Percentiles rank a stretch among this genome's conserved stretches.
Evolutionary conservation across 2,888 invertebrate species (phyloP).

Genomic region (Epistrophella euchroma): DNA sequence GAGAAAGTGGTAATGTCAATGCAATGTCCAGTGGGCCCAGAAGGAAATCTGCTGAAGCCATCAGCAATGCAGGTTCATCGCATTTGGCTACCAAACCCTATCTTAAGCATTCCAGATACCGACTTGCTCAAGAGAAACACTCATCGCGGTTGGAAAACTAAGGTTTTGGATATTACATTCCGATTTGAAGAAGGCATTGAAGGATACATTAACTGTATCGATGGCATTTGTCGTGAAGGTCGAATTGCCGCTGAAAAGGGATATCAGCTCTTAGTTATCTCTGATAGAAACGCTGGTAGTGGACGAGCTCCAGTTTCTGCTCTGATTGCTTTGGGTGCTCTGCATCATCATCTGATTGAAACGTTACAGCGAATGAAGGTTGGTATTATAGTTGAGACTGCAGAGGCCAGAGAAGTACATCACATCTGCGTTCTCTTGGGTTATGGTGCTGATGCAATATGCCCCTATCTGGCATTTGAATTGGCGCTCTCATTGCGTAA

Average conservation of each 20-base stretch:
- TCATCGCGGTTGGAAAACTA: slow-evolving; percentile 94
- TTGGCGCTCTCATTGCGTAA: slow-evolving; percentile 93
- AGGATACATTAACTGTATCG: slow-evolving; percentile 92
- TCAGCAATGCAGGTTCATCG: slow-evolving; percentile 94
- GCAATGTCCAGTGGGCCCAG: slow-evolving; percentile 98
- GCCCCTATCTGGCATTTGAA: slow-evolving; percentile 98
- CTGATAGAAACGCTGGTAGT: slow-evolving; percentile 89
- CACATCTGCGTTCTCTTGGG: slow-evolving; percentile 97
- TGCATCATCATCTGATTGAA: slow-evolving; percentile 98
- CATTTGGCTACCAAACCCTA: slow-evolving; percentile 96
- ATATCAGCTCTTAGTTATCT: slow-evolving; percentile 93
- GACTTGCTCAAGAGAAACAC: slow-evolving; percentile 93
- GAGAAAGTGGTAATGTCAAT: slow-evolving; percentile 99
- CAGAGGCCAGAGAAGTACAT: slow-evolving; percentile 97
- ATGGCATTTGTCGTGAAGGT: slow-evolving; percentile 92
- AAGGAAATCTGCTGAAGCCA: slow-evolving; percentile 96
- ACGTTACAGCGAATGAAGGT: slow-evolving; percentile 98
- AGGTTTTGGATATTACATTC: slow-evolving; percentile 95
- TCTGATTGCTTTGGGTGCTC: slow-evolving; percentile 94
- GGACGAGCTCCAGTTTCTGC: slow-evolving; percentile 90
- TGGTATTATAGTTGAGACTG: slow-evolving; percentile 97
- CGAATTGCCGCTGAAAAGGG: slow-evolving; percentile 90
- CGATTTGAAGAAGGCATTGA: slow-evolving; percentile 89
- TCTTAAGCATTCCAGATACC: slow-evolving; percentile 95
- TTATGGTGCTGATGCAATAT: slow-evolving; percentile 99